phyloP scores from a whole-genome alignment of 2,113 vertebrate species.

The Philantomba maxwellii region DNA sequence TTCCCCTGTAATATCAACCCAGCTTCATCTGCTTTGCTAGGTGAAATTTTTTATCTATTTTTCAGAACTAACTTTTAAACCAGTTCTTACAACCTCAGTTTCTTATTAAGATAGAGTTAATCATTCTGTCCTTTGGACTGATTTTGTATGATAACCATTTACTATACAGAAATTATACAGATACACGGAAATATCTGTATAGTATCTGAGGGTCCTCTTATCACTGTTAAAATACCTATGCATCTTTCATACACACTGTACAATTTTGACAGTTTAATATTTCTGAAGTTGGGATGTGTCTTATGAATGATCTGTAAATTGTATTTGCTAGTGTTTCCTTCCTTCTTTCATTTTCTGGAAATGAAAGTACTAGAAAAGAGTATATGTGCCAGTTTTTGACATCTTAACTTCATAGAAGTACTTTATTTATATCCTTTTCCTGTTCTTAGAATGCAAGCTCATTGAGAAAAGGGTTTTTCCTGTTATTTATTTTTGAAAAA shows the following conservation, averaged over 20 bases:
- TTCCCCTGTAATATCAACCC: background rate
- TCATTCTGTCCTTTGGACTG: background rate
- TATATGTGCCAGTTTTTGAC: background rate
- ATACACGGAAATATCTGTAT: background rate
- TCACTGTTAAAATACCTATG: background rate
- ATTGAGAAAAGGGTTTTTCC: background rate
- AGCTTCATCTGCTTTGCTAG: background rate
- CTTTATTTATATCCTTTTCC: background rate
- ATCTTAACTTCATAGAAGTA: background rate
- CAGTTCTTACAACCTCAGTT: background rate
- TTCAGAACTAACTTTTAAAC: background rate
- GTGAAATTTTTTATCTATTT: background rate
- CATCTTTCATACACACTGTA: background rate
- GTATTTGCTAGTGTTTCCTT: background rate
- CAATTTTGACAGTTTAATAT: constrained; percentile 12
- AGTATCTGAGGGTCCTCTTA: background rate
- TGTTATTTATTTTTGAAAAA: background rate
- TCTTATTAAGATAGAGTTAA: background rate
- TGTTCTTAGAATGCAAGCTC: background rate
- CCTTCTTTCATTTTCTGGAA: background rate
- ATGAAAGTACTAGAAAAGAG: background rate
- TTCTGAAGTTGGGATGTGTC: background rate
- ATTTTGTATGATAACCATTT: background rate
- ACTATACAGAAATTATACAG: background rate
- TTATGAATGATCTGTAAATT: background rate